Evolutionary conservation across 2,888 invertebrate species (phyloP).

Genomic region (Drosophila tanythrix): DNA sequence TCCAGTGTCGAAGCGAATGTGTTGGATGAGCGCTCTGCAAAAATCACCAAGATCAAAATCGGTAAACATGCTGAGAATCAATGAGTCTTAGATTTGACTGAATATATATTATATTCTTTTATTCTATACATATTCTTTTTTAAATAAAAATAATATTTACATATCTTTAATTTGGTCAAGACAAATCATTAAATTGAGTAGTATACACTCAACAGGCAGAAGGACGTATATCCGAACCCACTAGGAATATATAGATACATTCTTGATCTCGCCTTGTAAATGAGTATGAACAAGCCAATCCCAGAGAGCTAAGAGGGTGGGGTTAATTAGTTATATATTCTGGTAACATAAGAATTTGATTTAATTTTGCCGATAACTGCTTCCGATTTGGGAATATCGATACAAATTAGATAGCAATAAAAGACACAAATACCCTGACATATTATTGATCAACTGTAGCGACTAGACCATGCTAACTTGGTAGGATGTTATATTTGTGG

Average conservation of each 20-base stretch:
- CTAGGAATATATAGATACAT: not conserved
- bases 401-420: not conserved
- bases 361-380: not conserved
- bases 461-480: not conserved
- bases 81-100: not conserved
- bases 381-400: not conserved
- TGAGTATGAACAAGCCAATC: not conserved
- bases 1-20: conserved; percentile 86
- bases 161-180: not conserved
- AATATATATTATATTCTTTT: not conserved
- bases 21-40: conserved; percentile 87
- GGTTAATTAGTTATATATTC: not conserved
- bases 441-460: not conserved
- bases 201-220: not conserved
- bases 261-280: not conserved
- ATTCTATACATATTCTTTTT: not conserved
- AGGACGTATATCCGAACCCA: not conserved
- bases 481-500: no score
- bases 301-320: not conserved
- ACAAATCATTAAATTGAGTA: not conserved
- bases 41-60: conserved; percentile 28
- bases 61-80: not conserved
- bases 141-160: not conserved
- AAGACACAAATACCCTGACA: not conserved
- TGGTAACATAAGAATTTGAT: not conserved